These are phyloP conservation scores for Pseudolycoriella hygida DNA, from an alignment of 2,888 invertebrate species.

Conservation along the genomic window DNA sequence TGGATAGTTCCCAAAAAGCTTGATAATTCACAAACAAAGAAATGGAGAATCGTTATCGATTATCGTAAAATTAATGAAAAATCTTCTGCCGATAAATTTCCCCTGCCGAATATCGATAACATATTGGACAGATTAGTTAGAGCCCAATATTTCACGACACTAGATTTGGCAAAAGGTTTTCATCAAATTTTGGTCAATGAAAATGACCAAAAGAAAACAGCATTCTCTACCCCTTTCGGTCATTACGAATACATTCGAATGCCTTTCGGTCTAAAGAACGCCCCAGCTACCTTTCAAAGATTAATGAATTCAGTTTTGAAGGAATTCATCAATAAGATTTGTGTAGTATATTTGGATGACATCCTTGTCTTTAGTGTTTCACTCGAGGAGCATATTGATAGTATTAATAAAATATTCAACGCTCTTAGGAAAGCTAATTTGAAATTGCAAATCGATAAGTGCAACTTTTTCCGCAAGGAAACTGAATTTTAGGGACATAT, in stretches of 20 bases:
- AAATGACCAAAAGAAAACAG: conserved; percentile 12
- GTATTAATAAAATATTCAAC: conserved; percentile 13
- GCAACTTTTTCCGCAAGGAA: conserved; percentile 15
- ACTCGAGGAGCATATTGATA: conserved; percentile 15
- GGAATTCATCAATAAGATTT: conserved; percentile 13
- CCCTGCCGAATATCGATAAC: conserved; percentile 14
- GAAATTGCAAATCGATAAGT: conserved; percentile 15
- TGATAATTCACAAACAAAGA: conserved; percentile 11
- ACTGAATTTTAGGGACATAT: conserved; percentile 19
- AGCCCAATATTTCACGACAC: conserved; percentile 15
- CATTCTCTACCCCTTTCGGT: conserved; percentile 11
- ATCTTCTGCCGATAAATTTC: conserved; percentile 14
- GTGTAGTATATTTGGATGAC: conserved; percentile 19
- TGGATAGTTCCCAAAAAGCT: conserved; percentile 14
- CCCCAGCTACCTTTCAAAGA: conserved; percentile 10
- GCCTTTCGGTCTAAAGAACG: conserved; percentile 10
- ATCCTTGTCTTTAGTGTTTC: conserved; percentile 16
- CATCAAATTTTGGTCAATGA: conserved; percentile 17
- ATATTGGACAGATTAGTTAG: conserved; percentile 16
- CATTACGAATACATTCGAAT: conserved; percentile 12
- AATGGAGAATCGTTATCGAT: conserved; percentile 16
- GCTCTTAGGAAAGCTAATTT: conserved; percentile 12
- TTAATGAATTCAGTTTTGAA: conserved; percentile 13
- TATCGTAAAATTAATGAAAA: conserved; percentile 12
- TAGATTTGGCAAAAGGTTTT: conserved; percentile 17